These are phyloP conservation scores for Psittacula derbiana DNA, from an alignment of 2,797 vertebrate genomes.

Conservation along the genomic window DNA sequence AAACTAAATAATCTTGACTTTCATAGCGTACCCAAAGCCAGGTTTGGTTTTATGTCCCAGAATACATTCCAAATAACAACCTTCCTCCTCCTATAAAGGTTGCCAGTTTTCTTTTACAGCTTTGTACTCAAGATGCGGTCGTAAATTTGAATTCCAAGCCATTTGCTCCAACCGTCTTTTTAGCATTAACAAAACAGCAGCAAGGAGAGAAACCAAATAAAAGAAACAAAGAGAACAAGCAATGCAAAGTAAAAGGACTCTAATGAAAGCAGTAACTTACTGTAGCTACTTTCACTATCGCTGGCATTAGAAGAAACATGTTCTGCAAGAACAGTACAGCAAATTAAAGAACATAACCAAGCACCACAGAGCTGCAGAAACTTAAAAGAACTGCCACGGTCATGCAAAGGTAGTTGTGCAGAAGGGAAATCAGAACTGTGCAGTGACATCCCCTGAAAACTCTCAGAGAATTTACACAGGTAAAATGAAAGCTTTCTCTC, in stretches of 20 bases:
- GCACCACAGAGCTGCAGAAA: constrained; percentile 72
- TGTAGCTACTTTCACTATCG: constrained; percentile 85
- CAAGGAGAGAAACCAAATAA: constrained; percentile 59
- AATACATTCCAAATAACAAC: not conserved
- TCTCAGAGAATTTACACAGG: not conserved
- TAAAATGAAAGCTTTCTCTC: constrained; percentile 75
- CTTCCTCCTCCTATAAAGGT: not conserved
- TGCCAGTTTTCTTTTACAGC: not conserved
- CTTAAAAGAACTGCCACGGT: constrained; percentile 56
- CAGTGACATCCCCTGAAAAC: constrained; percentile 21
- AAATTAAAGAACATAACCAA: constrained; percentile 82
- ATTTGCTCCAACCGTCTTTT: constrained; percentile 69
- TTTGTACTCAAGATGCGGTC: not conserved
- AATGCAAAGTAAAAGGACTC: constrained; percentile 74
- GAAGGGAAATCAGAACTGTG: constrained; percentile 49
- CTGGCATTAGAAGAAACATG: constrained; percentile 85
- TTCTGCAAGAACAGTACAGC: constrained; percentile 85
- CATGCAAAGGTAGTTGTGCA: constrained; percentile 73
- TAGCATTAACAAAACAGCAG: constrained; percentile 41
- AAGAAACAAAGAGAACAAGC: constrained; percentile 65
- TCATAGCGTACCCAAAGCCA: not conserved
- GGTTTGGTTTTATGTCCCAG: not conserved
- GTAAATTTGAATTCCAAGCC: constrained; percentile 74
- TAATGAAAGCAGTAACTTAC: constrained; percentile 82
- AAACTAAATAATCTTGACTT: not conserved